Base-by-base conservation (phyloP, 2,797 vertebrate genomes). In the Danio kyathit region DNA sequence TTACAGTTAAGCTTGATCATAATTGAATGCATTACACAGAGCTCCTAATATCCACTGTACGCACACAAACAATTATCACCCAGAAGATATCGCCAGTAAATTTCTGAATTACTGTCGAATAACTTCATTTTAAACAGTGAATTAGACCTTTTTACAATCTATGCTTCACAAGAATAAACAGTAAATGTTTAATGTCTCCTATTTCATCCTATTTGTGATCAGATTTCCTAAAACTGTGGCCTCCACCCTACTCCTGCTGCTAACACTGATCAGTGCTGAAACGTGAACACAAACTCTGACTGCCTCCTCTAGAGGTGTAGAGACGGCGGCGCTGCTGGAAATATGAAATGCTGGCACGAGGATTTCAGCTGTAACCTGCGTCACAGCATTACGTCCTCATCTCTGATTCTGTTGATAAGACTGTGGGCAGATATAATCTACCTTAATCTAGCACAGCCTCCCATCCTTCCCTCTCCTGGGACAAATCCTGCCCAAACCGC, bases 331-430 rank as follows among this genome's bases (percentile, higher is more conserved):
- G 29, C 48, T 59, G 64, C n/a, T 17, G 40, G 54, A 75, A 66
- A 44, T 63, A 56, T 60, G 54, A 60, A 66, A 80, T 64, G 44
- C 63, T 73, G 51, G 57, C 56, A 43, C 10, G 46, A 71, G 77
- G 77, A 79, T 79, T 72, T 71, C 13, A 79, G 66, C 66, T 72
- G 57, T 71, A 43, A 71, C 38, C 64, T 74, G 79, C 70, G 44
- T 69, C 71, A 74, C 46, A 49, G 70, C 59, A 82, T 86, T 80
- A 92, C 90, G 91, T 90, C 93, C 92, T 96, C 92, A 90, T 86
- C 91, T 89, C 93, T 90, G 90, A 92, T 94, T 92, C 93, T 93
- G 92, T 87, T 91, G 94, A 93, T 93, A 88, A 93, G 86, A 94
- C 93, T 93, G 93, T 90, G 79, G 56, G 89, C 77, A 90, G 91